Conservation (phyloP, 2,113 vertebrate genomes). For the Odontesthes bonariensis region DNA sequence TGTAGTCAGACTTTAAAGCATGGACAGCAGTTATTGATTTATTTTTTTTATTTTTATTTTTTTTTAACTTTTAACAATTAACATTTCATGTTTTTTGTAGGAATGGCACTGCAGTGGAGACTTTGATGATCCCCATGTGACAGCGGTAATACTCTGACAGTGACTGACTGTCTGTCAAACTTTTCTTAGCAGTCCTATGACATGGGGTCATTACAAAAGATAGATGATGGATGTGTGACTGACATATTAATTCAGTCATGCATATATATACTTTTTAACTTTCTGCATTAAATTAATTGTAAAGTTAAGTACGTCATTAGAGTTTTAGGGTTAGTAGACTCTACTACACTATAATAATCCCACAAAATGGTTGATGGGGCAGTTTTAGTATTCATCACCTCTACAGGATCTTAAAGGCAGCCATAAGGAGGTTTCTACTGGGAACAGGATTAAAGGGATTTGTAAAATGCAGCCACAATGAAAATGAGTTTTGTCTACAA, state of each 20-base stretch:
- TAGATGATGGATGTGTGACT: background rate
- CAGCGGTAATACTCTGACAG: background rate
- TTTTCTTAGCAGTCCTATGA: constrained; percentile 15
- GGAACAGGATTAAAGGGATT: constrained; percentile 65
- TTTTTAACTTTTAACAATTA: background rate
- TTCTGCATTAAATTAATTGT: constrained; percentile 20
- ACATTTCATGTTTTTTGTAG: background rate
- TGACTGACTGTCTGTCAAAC: constrained; percentile 18
- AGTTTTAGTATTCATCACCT: constrained; percentile 57
- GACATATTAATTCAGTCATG: too few relatives aligned
- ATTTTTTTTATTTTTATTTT: background rate
- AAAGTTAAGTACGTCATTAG: constrained; percentile 23
- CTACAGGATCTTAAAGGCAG: constrained; percentile 53
- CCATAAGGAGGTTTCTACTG: constrained; percentile 55
- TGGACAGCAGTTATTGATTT: background rate
- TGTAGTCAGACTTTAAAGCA: too few relatives aligned
- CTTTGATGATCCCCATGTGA: constrained; percentile 10
- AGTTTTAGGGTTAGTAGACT: constrained; percentile 37
- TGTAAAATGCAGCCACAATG: constrained; percentile 63
- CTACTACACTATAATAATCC: constrained; percentile 31
- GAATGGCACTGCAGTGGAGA: background rate
- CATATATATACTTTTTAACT: background rate
- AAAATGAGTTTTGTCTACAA: constrained; percentile 68
- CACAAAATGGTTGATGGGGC: constrained; percentile 56
- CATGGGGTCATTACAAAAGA: constrained; percentile 23